Evolutionary conservation across 2,113 vertebrate genomes (phyloP).

Genomic region (Callopanchax toddi): DNA sequence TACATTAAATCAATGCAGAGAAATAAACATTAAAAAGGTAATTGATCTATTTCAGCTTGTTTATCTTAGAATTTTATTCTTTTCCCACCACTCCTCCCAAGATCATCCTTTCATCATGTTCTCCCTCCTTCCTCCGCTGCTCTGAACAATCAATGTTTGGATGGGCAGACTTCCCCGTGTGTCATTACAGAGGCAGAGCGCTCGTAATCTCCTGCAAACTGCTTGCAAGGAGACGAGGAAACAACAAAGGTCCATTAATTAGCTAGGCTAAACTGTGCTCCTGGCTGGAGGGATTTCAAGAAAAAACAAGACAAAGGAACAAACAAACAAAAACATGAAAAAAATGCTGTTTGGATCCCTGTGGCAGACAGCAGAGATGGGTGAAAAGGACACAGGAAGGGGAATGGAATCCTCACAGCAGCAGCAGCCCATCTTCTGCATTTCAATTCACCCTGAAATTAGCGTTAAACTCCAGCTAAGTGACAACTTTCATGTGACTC

Average conservation of each 20-base stretch:
- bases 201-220: constrained; percentile 72
- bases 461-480: constrained; percentile 9
- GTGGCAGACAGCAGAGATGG: neutral
- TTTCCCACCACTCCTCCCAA: neutral
- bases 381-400: constrained; percentile 34
- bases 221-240: constrained; percentile 64
- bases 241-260: constrained; percentile 72
- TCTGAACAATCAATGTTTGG: constrained; percentile 53
- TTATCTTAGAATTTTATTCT: neutral
- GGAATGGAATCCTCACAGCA: constrained; percentile 5
- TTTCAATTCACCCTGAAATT: constrained; percentile 15
- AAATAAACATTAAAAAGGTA: neutral
- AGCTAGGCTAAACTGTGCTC: constrained; percentile 59
- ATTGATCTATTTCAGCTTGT: neutral
- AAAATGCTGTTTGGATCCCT: neutral
- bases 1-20: neutral
- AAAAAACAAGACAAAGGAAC: too few species aligned
- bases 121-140: constrained; percentile 5
- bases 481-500: neutral
- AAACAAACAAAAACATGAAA: neutral
- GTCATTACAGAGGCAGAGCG: constrained; percentile 64
- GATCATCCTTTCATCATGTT: constrained; percentile 18
- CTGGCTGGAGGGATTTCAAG: constrained; percentile 51
- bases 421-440: constrained; percentile 6
- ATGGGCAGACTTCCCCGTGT: constrained; percentile 44